Base-by-base conservation (phyloP, 2,888 invertebrate genomes). In the Drosophila birchii region DNA sequence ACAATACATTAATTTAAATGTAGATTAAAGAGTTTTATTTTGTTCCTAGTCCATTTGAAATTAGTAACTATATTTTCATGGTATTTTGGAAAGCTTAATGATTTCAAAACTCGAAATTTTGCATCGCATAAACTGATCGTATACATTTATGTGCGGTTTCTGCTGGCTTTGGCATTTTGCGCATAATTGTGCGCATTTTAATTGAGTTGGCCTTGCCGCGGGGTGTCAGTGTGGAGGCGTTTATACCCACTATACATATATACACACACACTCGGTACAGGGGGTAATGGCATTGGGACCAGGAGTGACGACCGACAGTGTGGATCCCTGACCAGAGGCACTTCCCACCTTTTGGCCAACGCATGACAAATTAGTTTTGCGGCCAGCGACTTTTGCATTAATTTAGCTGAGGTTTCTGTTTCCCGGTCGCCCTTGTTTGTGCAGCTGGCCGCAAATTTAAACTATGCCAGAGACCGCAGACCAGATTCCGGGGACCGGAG, bases 291-390 rank as follows among this genome's bases (percentile, higher is more conserved):
- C 34, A 9, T 29, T 20, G 43, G 54, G 39, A 14, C 36, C 26
- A 14, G 18, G 29, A 14, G 34, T 34, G 51, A 51, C 51, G 34
- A 51, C 34, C 51, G 51, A 16, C 16, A 16, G 51, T 51, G 29
- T 23, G 58, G 18, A 29, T 11, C 38, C 56, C 16, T 47, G 73
- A 47, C 60, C 70, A 49, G 20, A 49, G 49, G 20, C 58, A 38
- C 57, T 71, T 53, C 54, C 76, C 45, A 76, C 80, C 80, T 78
- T 77, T 78, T 57, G 63, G 60, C 69, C 67, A 73, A 86, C 87
- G 79, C 81, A 88, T 85, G 85, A 85, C 89, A 85, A 85, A 85
- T 85, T 85, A 88, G 89, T 85, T 85, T 85, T 88, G 89, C 58
- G 85, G 87, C 74, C 64, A 54, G 73, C 75, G 74, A 75, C 75